Base-by-base conservation (phyloP, 2,888 invertebrate genomes). In the Orgyia antiqua region DNA sequence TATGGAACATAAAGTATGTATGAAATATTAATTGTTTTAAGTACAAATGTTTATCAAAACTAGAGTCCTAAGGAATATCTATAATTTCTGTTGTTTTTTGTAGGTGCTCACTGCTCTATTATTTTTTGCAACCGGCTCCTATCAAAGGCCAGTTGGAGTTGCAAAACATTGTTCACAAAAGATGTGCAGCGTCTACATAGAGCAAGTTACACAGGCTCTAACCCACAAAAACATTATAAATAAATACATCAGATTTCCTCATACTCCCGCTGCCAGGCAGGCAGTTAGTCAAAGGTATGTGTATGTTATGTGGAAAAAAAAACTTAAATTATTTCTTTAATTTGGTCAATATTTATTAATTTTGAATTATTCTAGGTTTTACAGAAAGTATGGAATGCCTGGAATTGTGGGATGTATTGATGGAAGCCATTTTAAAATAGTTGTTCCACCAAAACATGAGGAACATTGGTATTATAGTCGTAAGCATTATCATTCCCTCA, bases 111-210 rank as follows among this genome's bases (percentile, higher is more conserved):
- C 13, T 21, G 29, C 29, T 12, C 18, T 29, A 23, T 13, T 4
- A 5, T 29, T 29, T 13, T 29, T 8, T 10, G 29, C 29, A n/a
- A 26, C 26, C 2, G 26, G 26, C 5, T 29, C 29, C 8, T 29
- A 29, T 8, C 29, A 29, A 8, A 15, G 21, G 4, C 9, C 13
- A 13, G 28, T 28, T 6, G 28, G 28, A 6, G 9, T 28, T 11
- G 21, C 20, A 4, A 9, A 29, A 8, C 4, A 23, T 21, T 9
- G 21, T 2, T 10, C 13, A 3, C 29, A 29, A 13, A 12, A 13
- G 9, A 13, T 10, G 2, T 6, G 8, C 1, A 26, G 26, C 8
- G 6, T 8, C 9, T 26, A 10, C 10, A 1, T 26, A 1, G 10
- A 8, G 2, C 7, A 26, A 9, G 26, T 26, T 4, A 15, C 10